Base-by-base conservation (phyloP, 53 echinoderm and acorn worm genomes). In the Actinopyga echinites region DNA sequence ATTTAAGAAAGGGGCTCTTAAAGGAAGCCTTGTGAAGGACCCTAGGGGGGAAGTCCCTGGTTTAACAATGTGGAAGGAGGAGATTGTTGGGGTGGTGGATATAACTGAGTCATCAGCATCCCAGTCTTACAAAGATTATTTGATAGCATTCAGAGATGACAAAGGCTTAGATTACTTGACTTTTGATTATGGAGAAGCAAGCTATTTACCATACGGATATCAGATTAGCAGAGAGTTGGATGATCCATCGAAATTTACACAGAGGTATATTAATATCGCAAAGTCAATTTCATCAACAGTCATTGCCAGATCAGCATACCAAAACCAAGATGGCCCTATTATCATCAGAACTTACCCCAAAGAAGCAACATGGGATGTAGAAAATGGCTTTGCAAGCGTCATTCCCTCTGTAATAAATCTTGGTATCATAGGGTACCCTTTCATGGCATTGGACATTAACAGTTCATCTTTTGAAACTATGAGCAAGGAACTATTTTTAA, bases 171-270 rank as follows among this genome's bases (percentile, higher is more conserved):
- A 90, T 65, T 85, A 60, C 37, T 92, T 99, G 55, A 92, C 90
- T 15, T 99, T 99, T 83, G 92, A 94, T 75, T 92, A 93, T 64
- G 99, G 99, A 3, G 88, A 99, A 83, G 89, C 92, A 1, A 94
- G 92, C 65, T 99, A 93, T 56, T 83, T 99, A 17, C 99, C 99
- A 13, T 84, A 86, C 37, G 94, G 89, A 36, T 99, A 92, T 80
- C 87, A 92, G 60, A 92, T 90, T 12, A 35, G 61, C 37, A 62
- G 84, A n/a, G 65, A 62, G 5, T 44, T 94, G 22, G 52, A 57
- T 23, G 88, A 95, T 83, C 92, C 99, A 26, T 90, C 90, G 65
- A 89, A 89, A 10, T 99, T 83, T 83, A 92, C 92, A 25, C 67
- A 67, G 40, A 64, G 49, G 12, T 99, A 91, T 55, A 90, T 81